These are phyloP conservation scores for Zootermopsis nevadensis DNA, from an alignment of 2,888 invertebrate species.

Conservation along the genomic window DNA sequence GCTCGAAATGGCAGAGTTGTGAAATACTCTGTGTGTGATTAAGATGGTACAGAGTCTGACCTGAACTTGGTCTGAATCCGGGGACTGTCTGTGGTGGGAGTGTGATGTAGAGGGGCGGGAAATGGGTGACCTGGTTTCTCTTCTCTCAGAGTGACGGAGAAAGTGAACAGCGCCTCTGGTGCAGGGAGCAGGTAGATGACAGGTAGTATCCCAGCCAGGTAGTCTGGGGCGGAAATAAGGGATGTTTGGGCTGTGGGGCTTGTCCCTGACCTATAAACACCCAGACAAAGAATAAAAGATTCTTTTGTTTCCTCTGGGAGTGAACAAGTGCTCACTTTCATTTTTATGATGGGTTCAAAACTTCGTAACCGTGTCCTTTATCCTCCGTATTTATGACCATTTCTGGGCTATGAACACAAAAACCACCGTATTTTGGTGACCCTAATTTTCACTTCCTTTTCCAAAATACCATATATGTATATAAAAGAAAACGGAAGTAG, in stretches of 20 bases:
- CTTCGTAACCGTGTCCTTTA: neutral
- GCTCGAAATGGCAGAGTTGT: neutral
- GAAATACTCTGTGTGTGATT: neutral
- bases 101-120: conserved; percentile 15
- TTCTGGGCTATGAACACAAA: neutral
- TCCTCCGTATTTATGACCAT: neutral
- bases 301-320: conserved; percentile 12
- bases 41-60: conserved; percentile 15
- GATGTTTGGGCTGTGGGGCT: neutral
- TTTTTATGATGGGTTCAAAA: conserved; percentile 40
- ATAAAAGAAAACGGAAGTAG: no score
- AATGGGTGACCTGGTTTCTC: conserved; percentile 51
- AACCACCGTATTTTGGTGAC: neutral
- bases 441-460: neutral
- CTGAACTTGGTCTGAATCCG: conserved; percentile 49
- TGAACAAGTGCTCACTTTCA: conserved; percentile 37
- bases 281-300: conserved; percentile 37
- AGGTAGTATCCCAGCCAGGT: conserved; percentile 31
- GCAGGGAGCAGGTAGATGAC: neutral
- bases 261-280: conserved; percentile 47
- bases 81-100: conserved; percentile 10
- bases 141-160: neutral
- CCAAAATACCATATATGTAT: no score
- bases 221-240: conserved; percentile 18
- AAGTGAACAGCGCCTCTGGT: conserved; percentile 15